phyloP scores from a whole-genome alignment of 2,113 vertebrate genomes.

The Gyps fulvus region DNA sequence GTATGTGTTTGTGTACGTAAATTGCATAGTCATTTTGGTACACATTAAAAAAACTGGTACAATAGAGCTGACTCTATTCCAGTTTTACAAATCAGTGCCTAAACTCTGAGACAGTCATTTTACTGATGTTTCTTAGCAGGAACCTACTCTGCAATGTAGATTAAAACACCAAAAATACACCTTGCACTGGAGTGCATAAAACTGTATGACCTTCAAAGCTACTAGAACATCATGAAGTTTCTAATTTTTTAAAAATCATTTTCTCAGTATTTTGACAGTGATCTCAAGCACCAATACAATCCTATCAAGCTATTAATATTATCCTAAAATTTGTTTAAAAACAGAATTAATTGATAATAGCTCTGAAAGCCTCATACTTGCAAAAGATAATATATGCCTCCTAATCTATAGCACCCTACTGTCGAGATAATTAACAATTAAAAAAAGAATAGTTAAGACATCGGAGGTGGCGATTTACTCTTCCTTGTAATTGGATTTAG shows the following conservation, averaged over 20 bases:
- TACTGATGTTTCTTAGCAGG: slow-evolving; percentile 14
- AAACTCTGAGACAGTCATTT: not conserved
- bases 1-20: not conserved
- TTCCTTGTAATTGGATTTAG: slow-evolving; percentile 60
- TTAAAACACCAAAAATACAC: slow-evolving; percentile 26
- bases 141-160: not conserved
- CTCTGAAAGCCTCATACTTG: not conserved
- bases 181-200: not conserved
- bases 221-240: not conserved
- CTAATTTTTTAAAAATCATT: not conserved
- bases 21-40: not conserved
- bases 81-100: not conserved
- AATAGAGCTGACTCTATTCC: not conserved
- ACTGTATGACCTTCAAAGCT: slow-evolving; percentile 24
- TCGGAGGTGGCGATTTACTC: slow-evolving; percentile 44
- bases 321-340: slow-evolving; percentile 15
- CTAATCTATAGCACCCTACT: slow-evolving; percentile 42
- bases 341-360: slow-evolving; percentile 18
- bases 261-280: not conserved
- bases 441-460: slow-evolving; percentile 46
- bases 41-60: not conserved
- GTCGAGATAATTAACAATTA: slow-evolving; percentile 55
- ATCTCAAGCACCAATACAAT: not conserved
- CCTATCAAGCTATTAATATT: not conserved
- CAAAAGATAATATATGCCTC: slow-evolving; percentile 27